Evolutionary conservation across 2,797 vertebrate species (phyloP), one percentile per base, ranked within the genome.

Genomic region (Benthosema pterotum): DNA sequence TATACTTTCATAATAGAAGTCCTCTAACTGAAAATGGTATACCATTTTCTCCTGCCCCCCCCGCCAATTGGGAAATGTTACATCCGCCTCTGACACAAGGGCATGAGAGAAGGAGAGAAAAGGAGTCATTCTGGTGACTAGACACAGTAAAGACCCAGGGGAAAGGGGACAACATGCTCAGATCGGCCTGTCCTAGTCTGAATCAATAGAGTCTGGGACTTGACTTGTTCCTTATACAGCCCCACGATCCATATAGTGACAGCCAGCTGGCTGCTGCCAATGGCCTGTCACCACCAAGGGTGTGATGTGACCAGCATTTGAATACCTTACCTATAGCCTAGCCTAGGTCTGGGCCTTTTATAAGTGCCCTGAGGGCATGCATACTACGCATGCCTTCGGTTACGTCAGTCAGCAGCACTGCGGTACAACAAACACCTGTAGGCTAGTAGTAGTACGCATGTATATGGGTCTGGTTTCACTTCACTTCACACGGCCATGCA

Each of bases 141-240:
- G 52, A 60, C 65, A 59, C 16, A 60, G 52, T 52, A 50, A 67
- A 71, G 63, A 58, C 51, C 45, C 59, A 55, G 60, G 16, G 47
- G 66, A 57, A n/a, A 38, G 52, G 52, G 13, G 60, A 77, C 73
- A 76, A 77, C 55, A 43, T 76, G 57, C 48, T 75, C 60, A 60
- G 65, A 49, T 75, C 13, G 67, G 75, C 45, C 57, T 25, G 14
- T 32, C 32, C n/a, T 46, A 12, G 42, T 75, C 64, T 75, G 63
- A 67, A 79, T 79, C 74, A 65, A 72, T 71, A 78, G 62, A 38
- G 32, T 68, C 11, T 53, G 38, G 17, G 73, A 45, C 54, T 49
- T 1, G 55, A 54, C 19, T 13, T 63, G 12, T 46, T 63, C 13
- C 28, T 15, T 22, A 22, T 22, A 2, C 22, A 22, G 15, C 14